Conservation (phyloP, 2,888 invertebrate species). For the Meta bourneti region DNA sequence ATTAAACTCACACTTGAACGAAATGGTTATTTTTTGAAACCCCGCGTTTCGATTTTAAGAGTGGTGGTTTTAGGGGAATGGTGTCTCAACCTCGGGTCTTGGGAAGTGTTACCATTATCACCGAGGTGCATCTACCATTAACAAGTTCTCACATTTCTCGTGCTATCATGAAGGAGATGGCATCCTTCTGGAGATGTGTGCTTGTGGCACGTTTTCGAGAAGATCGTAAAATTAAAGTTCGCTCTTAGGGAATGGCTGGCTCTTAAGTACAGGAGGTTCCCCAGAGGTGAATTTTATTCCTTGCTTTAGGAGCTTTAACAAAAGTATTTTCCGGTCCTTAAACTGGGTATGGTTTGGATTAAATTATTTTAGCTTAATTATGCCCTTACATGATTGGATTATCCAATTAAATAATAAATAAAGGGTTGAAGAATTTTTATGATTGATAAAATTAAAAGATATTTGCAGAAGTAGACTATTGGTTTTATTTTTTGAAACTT, state of each 20-base stretch:
- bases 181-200: not conserved
- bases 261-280: not conserved
- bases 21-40: conserved; percentile 59
- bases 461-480: too few relatives aligned
- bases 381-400: not conserved
- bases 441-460: too few relatives aligned
- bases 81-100: not conserved
- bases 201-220: conserved; percentile 46
- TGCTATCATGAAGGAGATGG: conserved; percentile 7
- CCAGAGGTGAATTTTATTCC: not conserved
- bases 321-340: not conserved
- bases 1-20: conserved; percentile 69
- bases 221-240: conserved; percentile 69
- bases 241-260: not conserved
- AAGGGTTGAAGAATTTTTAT: too few relatives aligned
- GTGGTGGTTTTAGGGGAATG: conserved; percentile 1
- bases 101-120: conserved; percentile 71
- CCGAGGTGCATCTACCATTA: conserved; percentile 52
- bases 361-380: not conserved
- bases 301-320: not conserved
- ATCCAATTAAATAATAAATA: too few relatives aligned
- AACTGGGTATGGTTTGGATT: not conserved
- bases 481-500: too few relatives aligned
- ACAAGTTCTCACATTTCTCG: conserved; percentile 74
- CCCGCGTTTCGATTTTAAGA: conserved; percentile 24